Evolutionary conservation across 1,140 invertebrate species (phyloP).

Genomic region (Sitophilus oryzae): DNA sequence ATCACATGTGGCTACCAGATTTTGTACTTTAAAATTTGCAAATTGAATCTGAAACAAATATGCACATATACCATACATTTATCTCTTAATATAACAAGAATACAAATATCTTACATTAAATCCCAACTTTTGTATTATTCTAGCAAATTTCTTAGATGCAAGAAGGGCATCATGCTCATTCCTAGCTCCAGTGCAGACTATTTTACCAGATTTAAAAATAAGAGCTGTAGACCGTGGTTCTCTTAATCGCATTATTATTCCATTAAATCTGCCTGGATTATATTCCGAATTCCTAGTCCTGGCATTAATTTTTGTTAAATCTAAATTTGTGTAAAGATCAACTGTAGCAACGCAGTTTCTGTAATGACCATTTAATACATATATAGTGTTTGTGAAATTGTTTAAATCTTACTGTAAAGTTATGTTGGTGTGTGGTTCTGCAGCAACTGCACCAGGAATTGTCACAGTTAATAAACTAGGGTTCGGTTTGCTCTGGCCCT

Average conservation of each 20-base stretch:
- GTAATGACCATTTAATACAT: slow-evolving; percentile 25
- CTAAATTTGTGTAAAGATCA: slow-evolving; percentile 79
- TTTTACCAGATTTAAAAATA: slow-evolving; percentile 97
- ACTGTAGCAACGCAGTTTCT: slow-evolving; percentile 96
- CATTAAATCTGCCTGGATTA: slow-evolving; percentile 96
- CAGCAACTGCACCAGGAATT: slow-evolving; percentile 33
- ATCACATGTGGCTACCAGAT: slow-evolving; percentile 98
- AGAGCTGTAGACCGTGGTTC: slow-evolving; percentile 95
- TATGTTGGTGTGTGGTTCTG: slow-evolving; percentile 39
- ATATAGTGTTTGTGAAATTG: neutral
- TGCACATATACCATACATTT: too few species aligned
- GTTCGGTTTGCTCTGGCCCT: slow-evolving; percentile 19
- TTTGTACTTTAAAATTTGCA: slow-evolving; percentile 96
- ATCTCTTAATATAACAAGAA: too few species aligned
- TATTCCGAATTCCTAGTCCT: slow-evolving; percentile 98
- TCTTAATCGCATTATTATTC: slow-evolving; percentile 96
- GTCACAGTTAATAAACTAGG: slow-evolving; percentile 32
- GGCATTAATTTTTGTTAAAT: slow-evolving; percentile 87
- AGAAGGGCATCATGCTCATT: slow-evolving; percentile 91
- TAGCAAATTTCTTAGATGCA: slow-evolving; percentile 93
- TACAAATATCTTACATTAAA: slow-evolving; percentile 91
- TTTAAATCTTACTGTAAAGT: slow-evolving; percentile 40
- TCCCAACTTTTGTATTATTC: slow-evolving; percentile 96
- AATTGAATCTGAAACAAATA: slow-evolving; percentile 92
- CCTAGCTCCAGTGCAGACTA: slow-evolving; percentile 97